Base-by-base conservation (phyloP, 2,113 vertebrate species). In the Phasianus colchicus region DNA sequence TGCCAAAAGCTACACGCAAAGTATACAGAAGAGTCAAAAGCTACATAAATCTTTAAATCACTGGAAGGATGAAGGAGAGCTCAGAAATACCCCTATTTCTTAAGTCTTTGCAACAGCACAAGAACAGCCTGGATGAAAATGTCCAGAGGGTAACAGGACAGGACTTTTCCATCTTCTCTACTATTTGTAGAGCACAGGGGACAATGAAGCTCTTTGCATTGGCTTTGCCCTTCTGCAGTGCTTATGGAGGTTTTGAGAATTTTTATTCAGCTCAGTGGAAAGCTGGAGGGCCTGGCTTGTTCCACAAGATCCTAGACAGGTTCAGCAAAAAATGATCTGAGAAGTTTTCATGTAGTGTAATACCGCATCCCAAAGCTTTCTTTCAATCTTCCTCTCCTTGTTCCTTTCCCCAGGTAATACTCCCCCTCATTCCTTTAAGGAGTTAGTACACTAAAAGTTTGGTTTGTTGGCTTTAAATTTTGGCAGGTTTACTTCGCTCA, bases 271-370 rank as follows among this genome's bases (percentile, higher is more conserved):
- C 38, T 70, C 67, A 77, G 7, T n/a, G 34, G 34, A 83, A 92
- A 83, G 55, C 60, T 3, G 45, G 13, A 82, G 47, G 4, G 11
- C 66, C 29, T 27, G 22, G 8, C 24, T 42, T 0, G 0, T n/a
- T 74, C 45, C 38, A 74, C 11, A 21, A 52, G 34, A 79, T 82
- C 71, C 21, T 69, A 45, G 11, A 3, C 18, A 0, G 16, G 38
- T 22, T 79, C 58, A 80, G 25, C 72, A 83, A 92, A 88, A 66
- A 66, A 8, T 42, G 30, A 15, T 12, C 45, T 30, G 24, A 43
- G 66, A 24, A 67, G n/a, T 64, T 64, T 71, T 65, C n/a, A 13
- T 5, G 40, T 0, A 4, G 40, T 4, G 0, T 22, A 73, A 70
- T 15, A 61, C 11, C 21, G 30, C 14, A 48, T 30, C 43, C 65